Base-by-base conservation (phyloP, 2,888 invertebrate species). In the Agelastica alni region DNA sequence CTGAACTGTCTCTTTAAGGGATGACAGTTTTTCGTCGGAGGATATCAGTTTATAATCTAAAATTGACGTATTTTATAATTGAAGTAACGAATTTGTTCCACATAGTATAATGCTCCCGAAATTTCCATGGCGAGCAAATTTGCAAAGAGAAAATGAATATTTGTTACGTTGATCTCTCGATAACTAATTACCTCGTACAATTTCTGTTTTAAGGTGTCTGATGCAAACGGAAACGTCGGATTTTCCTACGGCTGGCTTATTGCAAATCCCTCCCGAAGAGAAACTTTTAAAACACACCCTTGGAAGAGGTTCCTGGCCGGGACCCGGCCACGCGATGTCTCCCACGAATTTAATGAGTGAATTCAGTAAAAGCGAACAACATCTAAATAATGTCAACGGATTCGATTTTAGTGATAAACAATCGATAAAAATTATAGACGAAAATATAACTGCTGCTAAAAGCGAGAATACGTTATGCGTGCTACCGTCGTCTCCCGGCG, bases 241-340 rank as follows among this genome's bases (percentile, higher is more conserved):
- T 12, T 39, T 39, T 7, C 6, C 18, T 18, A 39, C 37, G 10
- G 12, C 37, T 2, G 37, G 18, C 7, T 20, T 39, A 16, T 77
- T 88, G 0, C 87, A 88, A 73, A 78, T 87, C 60, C 87, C 87
- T 1, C 83, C 87, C 0, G 79, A 89, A 30, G 91, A 90, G 0
- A 91, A 89, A 70, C 83, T 87, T 26, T 85, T 84, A 0, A 91
- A 90, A 75, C 86, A 86, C 1, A 87, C 87, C 12, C 87, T 89
- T 0, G 89, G 90, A 0, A 80, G 92, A 39, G 92, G 92, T 0
- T 91, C 91, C 2, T 93, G 92, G 92, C 91, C 92, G 0, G 92
- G 92, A 0, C 91, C 91, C 0, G 87, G 86, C 34, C 83, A 82
- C 0, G 80, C 81, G 41, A 76, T 82, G 34, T 74, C 80, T 63